Conservation (phyloP, 1,140 invertebrate genomes). For the Macrosteles quadrilineatus region DNA sequence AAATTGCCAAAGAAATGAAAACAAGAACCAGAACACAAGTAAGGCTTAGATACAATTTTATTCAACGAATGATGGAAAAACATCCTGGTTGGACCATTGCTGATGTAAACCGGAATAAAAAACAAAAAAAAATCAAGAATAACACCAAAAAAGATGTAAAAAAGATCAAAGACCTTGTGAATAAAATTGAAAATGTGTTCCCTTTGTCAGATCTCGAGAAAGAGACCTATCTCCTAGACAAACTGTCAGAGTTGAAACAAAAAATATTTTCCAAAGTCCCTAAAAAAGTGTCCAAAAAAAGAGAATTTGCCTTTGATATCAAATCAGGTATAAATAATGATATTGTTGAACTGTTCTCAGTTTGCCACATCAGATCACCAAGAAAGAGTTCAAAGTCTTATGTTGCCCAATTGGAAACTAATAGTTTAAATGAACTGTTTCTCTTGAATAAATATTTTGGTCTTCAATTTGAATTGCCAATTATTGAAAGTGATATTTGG, state of each 20-base stretch:
- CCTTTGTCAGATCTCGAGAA: background rate
- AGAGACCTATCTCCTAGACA: background rate
- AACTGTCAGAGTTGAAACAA: background rate
- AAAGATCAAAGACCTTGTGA: background rate
- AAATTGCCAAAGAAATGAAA: conserved; percentile 18
- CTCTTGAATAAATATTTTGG: background rate
- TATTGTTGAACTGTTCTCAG: too few species aligned
- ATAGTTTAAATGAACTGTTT: too few species aligned
- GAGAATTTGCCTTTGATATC: too few species aligned
- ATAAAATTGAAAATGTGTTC: background rate
- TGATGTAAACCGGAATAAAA: background rate
- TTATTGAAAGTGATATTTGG: background rate
- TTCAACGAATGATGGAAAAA: background rate
- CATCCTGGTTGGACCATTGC: background rate
- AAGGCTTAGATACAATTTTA: conserved; percentile 19
- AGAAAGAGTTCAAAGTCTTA: too few species aligned
- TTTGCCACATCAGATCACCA: too few species aligned
- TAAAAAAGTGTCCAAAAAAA: background rate
- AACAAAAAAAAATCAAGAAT: background rate
- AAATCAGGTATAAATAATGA: too few species aligned
- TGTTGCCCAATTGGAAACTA: too few species aligned
- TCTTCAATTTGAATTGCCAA: background rate
- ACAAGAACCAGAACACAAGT: conserved; percentile 25
- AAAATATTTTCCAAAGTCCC: background rate
- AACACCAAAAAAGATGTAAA: background rate